Base-by-base conservation (phyloP, 2,888 invertebrate species). In the Drosophila algonquin region DNA sequence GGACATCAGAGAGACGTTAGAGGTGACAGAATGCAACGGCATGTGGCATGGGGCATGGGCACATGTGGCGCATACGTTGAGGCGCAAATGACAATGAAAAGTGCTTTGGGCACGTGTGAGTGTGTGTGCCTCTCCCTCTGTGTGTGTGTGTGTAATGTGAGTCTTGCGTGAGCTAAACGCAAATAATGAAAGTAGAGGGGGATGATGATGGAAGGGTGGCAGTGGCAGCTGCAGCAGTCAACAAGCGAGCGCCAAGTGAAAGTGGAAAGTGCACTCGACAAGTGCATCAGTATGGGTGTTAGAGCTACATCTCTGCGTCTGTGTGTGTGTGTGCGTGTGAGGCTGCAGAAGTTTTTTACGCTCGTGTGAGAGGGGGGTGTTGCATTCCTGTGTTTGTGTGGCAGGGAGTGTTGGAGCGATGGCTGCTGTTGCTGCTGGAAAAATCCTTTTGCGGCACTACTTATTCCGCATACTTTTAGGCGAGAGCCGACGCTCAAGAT, bases 241-340 rank as follows among this genome's bases (percentile, higher is more conserved):
- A 83, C 84, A 83, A 88, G 87, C 87, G 74, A 78, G 81, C 76
- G 73, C 53, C 74, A 83, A 86, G 87, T 83, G 84, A 87, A 82
- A 82, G 86, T 88, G 81, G 79, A 83, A 88, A 83, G 87, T 87
- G 89, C 83, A 88, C 83, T 86, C 72, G 67, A 75, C 60, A 72
- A 72, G 58, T 67, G 72, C 75, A 71, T 27, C 58, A 44, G 54
- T 64, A 48, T 67, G 56, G 40, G 51, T 40, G 30, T 30, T 30
- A 30, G 30, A 30, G 30, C 30, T 30, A 30, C 30, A 30, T 30
- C 30, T 30, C 8, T 30, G 30, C 2, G 30, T 8, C 0, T 30
- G 12, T 44, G 18, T 27, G 24, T n/a, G n/a, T 50, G 12, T 44
- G 18, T 21, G 24, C 50, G 24, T n/a, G 10, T 40, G 32, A 35